A percentile compares a stretch with the other conserved stretches of the same genome.
phyloP scores from a whole-genome alignment of 2,797 vertebrate genomes.

The Lateolabrax maculatus region DNA sequence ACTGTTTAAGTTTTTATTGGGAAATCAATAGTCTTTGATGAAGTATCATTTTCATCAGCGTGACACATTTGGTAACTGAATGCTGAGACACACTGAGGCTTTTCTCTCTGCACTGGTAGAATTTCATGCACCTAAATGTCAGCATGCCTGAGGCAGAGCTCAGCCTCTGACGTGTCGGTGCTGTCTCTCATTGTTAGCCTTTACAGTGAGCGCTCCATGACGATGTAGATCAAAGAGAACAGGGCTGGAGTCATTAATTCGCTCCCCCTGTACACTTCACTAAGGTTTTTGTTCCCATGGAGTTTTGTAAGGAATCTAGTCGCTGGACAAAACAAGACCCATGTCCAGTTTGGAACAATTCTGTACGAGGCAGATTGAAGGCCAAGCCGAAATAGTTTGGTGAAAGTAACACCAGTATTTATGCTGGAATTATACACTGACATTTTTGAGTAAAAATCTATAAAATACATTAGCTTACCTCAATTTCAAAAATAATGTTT shows the following conservation, averaged over 20 bases:
- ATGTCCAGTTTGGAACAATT: constrained; percentile 48
- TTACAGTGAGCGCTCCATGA: constrained; percentile 46
- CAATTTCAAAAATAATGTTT: constrained; percentile 52
- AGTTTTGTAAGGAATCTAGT: constrained; percentile 50
- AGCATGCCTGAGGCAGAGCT: constrained; percentile 35
- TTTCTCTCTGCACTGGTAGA: constrained; percentile 4
- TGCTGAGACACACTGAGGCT: not conserved
- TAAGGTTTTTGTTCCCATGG: constrained; percentile 61
- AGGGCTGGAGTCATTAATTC: constrained; percentile 47
- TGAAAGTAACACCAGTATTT: constrained; percentile 51
- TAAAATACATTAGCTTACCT: constrained; percentile 42
- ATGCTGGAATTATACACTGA: constrained; percentile 42
- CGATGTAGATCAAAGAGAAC: constrained; percentile 58
- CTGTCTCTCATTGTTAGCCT: constrained; percentile 60
- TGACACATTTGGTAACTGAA: not conserved
- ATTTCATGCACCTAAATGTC: constrained; percentile 63
- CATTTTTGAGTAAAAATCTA: constrained; percentile 38
- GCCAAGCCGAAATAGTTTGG: constrained; percentile 47
- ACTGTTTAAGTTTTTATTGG: not conserved
- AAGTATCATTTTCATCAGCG: not conserved
- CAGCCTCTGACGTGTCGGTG: constrained; percentile 13
- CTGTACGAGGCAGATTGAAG: constrained; percentile 17
- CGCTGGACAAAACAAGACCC: constrained; percentile 24
- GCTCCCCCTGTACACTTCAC: constrained; percentile 8
- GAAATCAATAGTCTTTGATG: not conserved